These are phyloP conservation scores for Bothrops jararaca DNA, from an alignment of 2,113 vertebrate genomes.

Conservation along the genomic window DNA sequence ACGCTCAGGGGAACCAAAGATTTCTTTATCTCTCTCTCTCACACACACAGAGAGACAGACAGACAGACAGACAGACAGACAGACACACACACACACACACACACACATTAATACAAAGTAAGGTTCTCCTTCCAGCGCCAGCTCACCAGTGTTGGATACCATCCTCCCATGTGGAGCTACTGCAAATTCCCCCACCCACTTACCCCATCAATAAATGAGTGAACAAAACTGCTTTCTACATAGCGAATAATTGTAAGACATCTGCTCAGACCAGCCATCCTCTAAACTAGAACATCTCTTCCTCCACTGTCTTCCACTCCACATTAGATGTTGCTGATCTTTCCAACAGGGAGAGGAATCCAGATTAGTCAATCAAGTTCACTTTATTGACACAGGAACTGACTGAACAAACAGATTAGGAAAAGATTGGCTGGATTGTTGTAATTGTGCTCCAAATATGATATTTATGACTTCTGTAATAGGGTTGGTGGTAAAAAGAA, in stretches of 20 bases:
- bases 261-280: background rate
- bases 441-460: background rate
- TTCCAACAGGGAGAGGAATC: background rate
- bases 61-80: no score
- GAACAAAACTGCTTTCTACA: background rate
- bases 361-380: background rate
- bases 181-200: background rate
- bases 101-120: background rate
- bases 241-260: background rate
- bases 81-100: no score
- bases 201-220: constrained; percentile 7
- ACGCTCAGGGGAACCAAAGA: background rate
- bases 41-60: no score
- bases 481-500: background rate
- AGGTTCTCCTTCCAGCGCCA: background rate
- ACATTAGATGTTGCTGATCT: background rate
- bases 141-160: background rate
- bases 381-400: constrained; percentile 23
- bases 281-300: background rate
- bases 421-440: background rate
- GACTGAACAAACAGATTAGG: constrained; percentile 1
- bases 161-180: background rate
- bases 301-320: background rate
- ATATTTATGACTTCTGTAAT: background rate
- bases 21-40: background rate